Conservation (phyloP, 1,140 invertebrate species). For the Bicyclus anynana region DNA sequence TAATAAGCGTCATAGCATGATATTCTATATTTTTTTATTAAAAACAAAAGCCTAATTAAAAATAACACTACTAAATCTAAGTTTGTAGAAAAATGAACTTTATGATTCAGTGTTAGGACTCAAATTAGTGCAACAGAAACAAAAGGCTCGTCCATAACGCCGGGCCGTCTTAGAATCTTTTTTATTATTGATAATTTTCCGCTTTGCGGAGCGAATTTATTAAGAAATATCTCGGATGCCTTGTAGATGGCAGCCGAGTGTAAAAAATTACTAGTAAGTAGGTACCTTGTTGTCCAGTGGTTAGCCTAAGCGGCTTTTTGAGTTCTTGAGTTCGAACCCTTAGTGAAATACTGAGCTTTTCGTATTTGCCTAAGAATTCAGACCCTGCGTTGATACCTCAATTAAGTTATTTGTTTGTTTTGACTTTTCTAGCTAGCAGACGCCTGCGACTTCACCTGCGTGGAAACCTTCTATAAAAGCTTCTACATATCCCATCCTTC, state of each 20-base stretch:
- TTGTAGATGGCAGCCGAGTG: neutral
- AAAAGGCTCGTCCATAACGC: constrained; percentile 10
- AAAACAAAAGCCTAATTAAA: neutral
- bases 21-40: neutral
- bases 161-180: constrained; percentile 6
- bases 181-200: constrained; percentile 27
- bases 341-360: too few species aligned
- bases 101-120: neutral
- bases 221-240: constrained; percentile 20
- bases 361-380: too few species aligned
- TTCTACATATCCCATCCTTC: too few species aligned
- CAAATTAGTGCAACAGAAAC: constrained; percentile 3
- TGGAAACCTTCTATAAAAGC: too few species aligned
- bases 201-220: constrained; percentile 24
- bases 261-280: neutral
- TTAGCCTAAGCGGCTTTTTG: too few species aligned
- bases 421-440: too few species aligned
- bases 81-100: neutral
- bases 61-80: neutral
- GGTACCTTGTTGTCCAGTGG: too few species aligned
- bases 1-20: too few species aligned
- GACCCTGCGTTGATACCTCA: too few species aligned
- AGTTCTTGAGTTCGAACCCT: too few species aligned
- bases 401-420: too few species aligned
- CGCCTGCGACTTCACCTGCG: too few species aligned